Evolutionary conservation across 2,113 vertebrate genomes (phyloP).

Genomic region (Eptesicus fuscus): DNA sequence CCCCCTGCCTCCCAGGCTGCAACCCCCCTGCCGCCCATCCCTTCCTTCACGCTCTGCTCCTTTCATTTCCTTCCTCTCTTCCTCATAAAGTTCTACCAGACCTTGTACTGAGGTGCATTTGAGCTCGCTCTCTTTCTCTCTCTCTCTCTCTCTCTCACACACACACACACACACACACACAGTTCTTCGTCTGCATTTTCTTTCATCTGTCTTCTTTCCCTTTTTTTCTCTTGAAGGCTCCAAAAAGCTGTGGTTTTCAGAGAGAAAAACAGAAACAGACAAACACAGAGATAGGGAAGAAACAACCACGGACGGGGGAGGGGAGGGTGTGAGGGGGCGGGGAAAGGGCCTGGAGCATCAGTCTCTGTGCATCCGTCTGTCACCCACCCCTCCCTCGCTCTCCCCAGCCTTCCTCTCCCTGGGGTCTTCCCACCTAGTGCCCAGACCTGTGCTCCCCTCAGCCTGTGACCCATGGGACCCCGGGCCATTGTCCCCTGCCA

Average conservation of each 20-base stretch:
- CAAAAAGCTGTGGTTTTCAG: background rate
- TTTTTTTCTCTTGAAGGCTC: background rate
- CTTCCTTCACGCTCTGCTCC: background rate
- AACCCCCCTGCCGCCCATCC: accelerated
- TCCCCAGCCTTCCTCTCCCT: background rate
- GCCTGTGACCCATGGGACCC: background rate
- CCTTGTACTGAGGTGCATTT: background rate
- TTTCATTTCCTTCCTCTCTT: background rate
- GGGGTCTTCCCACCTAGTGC: background rate
- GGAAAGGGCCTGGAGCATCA: background rate
- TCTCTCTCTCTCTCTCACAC: no score
- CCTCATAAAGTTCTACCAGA: background rate
- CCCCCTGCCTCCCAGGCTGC: background rate
- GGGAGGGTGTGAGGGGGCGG: accelerated
- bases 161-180: background rate
- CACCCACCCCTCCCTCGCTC: accelerated
- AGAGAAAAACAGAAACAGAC: background rate
- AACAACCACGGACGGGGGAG: background rate
- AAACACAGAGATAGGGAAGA: background rate
- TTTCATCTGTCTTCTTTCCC: background rate
- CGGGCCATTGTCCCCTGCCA: background rate
- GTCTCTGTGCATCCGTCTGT: background rate
- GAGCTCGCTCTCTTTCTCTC: no score
- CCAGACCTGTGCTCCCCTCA: background rate
- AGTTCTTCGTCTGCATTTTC: background rate